phyloP scores from a whole-genome alignment of 1,140 invertebrate genomes.

The Sycobia sp. region DNA sequence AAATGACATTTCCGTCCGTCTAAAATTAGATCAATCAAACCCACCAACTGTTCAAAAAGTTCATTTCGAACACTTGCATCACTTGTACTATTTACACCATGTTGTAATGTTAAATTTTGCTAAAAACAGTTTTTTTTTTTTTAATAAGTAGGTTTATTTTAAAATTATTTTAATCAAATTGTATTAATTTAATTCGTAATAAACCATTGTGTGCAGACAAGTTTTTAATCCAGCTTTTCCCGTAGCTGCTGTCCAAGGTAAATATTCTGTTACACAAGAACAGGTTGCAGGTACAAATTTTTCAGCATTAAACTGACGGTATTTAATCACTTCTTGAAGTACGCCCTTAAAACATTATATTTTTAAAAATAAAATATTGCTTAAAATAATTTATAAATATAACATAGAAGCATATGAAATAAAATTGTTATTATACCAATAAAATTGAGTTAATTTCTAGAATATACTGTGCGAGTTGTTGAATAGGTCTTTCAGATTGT shows the following conservation, averaged over 20 bases:
- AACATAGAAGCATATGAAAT: background rate
- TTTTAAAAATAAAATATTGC: background rate
- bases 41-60: conserved; percentile 73
- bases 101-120: conserved; percentile 65
- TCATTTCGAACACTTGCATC: conserved; percentile 62
- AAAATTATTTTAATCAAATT: no score
- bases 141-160: no score
- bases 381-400: background rate
- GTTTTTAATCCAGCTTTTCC: conserved; percentile 64
- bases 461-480: conserved; percentile 63
- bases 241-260: conserved; percentile 70
- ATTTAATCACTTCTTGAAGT: conserved; percentile 66
- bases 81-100: conserved; percentile 64
- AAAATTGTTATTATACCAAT: conserved; percentile 48
- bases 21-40: conserved; percentile 77
- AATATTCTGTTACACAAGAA: conserved; percentile 62
- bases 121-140: conserved; percentile 38
- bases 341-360: conserved; percentile 51
- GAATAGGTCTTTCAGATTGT: conserved; percentile 62
- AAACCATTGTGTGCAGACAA: conserved; percentile 62
- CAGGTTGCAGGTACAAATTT: conserved; percentile 58
- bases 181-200: background rate
- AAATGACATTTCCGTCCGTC: conserved; percentile 76
- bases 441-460: conserved; percentile 65
- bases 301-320: conserved; percentile 64